Conservation (phyloP, 2,888 invertebrate species). For the Lepidocyrtinus sp. region DNA sequence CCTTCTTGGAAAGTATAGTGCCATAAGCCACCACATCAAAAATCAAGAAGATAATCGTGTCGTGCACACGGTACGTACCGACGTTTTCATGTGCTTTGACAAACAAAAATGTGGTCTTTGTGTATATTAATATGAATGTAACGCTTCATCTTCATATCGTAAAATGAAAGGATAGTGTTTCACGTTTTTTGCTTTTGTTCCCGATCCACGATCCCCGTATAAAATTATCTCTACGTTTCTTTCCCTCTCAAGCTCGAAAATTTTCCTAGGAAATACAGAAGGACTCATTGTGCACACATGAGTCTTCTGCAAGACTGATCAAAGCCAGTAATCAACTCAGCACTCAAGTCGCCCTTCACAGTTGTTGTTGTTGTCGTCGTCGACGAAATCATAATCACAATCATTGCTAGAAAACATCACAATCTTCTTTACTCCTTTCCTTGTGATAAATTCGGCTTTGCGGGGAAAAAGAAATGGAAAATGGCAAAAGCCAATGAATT, state of each 20-base stretch:
- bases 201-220: background rate
- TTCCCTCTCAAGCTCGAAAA: too few species aligned
- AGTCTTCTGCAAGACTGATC: conserved; percentile 57
- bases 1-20: too few species aligned
- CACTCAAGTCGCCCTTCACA: conserved; percentile 26
- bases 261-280: too few species aligned
- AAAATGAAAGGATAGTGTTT: too few species aligned
- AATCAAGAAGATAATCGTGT: too few species aligned
- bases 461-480: background rate
- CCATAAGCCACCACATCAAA: too few species aligned
- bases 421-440: background rate
- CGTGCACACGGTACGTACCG: too few species aligned
- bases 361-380: background rate
- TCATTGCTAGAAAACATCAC: background rate
- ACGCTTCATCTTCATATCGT: too few species aligned
- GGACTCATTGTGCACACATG: conserved; percentile 57
- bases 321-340: conserved; percentile 53
- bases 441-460: background rate
- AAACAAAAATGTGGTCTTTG: too few species aligned
- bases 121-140: too few species aligned
- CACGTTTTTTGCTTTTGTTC: background rate
- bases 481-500: background rate
- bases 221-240: background rate
- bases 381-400: background rate
- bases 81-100: too few species aligned